Percentiles rank a stretch among this genome's conserved stretches.
Evolutionary conservation across 92 coral and sea anemone genomes (phyloP).

Genomic region (Parazoanthus swiftii): DNA sequence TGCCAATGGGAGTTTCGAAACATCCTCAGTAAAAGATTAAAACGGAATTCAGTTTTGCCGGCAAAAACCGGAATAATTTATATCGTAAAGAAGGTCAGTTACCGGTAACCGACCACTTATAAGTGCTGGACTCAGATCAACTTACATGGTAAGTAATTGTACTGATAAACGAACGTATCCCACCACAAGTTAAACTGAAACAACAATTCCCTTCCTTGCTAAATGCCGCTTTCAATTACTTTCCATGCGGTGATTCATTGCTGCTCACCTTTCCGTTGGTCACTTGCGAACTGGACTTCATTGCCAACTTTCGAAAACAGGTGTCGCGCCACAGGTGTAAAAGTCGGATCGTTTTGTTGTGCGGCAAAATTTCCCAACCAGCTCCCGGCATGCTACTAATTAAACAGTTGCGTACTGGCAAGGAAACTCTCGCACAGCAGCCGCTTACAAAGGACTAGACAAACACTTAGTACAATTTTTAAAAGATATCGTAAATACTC

Average conservation of each 20-base stretch:
- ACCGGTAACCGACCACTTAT: no score
- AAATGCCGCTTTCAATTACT: not conserved
- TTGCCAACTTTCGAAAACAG: not conserved
- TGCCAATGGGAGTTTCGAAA: no score
- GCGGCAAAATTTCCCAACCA: not conserved
- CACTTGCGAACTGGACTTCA: not conserved
- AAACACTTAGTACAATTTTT: not conserved
- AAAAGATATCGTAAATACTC: not conserved
- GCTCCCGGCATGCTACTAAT: not conserved
- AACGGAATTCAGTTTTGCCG: no score
- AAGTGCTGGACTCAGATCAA: no score
- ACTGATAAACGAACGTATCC: no score
- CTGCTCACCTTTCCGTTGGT: not conserved
- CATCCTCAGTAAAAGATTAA: no score
- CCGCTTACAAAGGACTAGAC: not conserved
- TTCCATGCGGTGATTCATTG: not conserved
- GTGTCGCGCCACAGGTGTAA: not conserved
- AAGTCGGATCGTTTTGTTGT: not conserved
- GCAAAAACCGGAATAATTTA: no score
- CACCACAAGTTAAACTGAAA: no score
- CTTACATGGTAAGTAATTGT: no score
- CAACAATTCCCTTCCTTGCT: not conserved
- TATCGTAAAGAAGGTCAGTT: no score
- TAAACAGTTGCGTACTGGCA: not conserved
- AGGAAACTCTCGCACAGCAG: not conserved